Percentiles rank a stretch among this genome's conserved stretches.
Conservation (phyloP, 2,113 vertebrate species). For the Nannobrachium achirus region DNA sequence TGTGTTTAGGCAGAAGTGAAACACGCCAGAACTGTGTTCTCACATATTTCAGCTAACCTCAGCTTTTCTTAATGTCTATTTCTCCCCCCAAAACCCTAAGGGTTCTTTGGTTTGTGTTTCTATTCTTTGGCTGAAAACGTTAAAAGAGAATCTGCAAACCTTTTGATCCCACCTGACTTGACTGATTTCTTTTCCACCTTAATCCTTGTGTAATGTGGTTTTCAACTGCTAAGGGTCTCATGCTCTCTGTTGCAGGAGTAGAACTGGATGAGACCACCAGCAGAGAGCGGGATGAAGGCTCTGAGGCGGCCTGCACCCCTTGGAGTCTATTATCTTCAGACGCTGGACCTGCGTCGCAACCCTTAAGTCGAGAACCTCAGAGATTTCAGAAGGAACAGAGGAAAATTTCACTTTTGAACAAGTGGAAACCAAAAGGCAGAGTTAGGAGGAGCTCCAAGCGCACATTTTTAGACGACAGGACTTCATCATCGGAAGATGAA, state of each 20-base stretch:
- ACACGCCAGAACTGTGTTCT: too few relatives aligned
- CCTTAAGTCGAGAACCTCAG: constrained; percentile 6
- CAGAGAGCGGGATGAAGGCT: constrained; percentile 40
- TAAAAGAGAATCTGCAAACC: constrained; percentile 1
- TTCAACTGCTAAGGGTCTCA: neutral
- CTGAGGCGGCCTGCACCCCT: constrained; percentile 36
- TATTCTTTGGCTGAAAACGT: constrained; percentile 20
- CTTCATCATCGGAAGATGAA: constrained; percentile 55
- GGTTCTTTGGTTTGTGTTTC: constrained; percentile 1
- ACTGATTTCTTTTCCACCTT: neutral
- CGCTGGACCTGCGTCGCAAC: constrained; percentile 13
- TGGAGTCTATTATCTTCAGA: constrained; percentile 26
- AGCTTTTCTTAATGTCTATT: neutral
- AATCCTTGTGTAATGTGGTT: neutral
- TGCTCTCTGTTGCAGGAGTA: constrained; percentile 71
- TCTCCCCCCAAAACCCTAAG: neutral
- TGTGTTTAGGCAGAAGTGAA: too few relatives aligned
- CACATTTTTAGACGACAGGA: constrained; percentile 58
- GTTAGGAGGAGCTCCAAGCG: constrained; percentile 64
- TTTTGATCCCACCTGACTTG: neutral
- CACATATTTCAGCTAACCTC: too few relatives aligned
- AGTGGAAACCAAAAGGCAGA: constrained; percentile 57
- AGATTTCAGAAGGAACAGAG: constrained; percentile 22
- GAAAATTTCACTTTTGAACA: constrained; percentile 22
- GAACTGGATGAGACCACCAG: constrained; percentile 25